Conservation (phyloP, 2,888 invertebrate genomes). For the Eurytoma californica region DNA sequence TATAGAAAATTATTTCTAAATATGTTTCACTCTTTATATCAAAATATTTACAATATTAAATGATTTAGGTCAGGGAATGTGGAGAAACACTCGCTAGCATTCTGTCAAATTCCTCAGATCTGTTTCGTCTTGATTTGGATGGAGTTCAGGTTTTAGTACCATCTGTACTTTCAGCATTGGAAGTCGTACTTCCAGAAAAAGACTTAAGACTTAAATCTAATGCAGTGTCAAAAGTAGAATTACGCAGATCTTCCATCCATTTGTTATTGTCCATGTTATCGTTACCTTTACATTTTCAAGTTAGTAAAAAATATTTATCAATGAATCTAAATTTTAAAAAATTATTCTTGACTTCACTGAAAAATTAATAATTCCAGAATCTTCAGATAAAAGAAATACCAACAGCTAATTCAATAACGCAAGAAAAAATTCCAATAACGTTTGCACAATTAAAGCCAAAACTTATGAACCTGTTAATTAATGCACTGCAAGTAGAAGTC, state of each 20-base stretch:
- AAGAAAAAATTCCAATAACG: conserved; percentile 74
- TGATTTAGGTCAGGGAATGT: conserved; percentile 77
- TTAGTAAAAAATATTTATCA: conserved; percentile 60
- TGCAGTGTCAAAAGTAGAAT: conserved; percentile 83
- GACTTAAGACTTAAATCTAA: conserved; percentile 86
- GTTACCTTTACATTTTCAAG: conserved; percentile 93
- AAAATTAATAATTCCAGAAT: conserved; percentile 73
- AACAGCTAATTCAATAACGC: conserved; percentile 56
- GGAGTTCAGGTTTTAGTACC: conserved; percentile 95
- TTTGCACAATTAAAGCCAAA: conserved; percentile 85
- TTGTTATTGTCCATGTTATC: conserved; percentile 92
- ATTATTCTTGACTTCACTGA: neutral
- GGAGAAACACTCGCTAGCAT: conserved; percentile 91
- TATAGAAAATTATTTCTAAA: neutral
- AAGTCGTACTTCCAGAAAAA: conserved; percentile 91
- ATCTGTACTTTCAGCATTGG: conserved; percentile 91
- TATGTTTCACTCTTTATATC: conserved; percentile 7
- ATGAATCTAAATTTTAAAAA: neutral
- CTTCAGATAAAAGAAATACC: conserved; percentile 83
- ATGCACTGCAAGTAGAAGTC: conserved; percentile 88
- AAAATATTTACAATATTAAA: conserved; percentile 14
- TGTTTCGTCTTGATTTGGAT: conserved; percentile 93
- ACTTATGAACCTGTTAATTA: conserved; percentile 87
- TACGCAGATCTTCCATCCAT: conserved; percentile 94
- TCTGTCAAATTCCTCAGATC: conserved; percentile 88